phyloP scores from a whole-genome alignment of 2,113 vertebrate species.

The Alectura lathami region DNA sequence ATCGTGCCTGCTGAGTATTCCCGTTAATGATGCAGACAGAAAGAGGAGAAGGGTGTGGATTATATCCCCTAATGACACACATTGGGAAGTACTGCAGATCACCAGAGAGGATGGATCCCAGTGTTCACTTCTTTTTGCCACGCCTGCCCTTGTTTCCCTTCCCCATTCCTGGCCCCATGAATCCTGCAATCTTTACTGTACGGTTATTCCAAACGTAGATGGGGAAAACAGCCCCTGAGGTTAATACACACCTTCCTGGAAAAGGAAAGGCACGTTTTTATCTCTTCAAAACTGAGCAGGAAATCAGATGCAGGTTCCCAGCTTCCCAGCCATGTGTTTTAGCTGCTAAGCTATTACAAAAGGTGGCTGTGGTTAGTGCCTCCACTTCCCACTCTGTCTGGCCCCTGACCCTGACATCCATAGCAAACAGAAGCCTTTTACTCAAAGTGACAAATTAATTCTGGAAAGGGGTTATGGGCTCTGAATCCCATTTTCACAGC shows the following conservation, averaged over 20 bases:
- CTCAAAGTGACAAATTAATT: slow-evolving; percentile 7
- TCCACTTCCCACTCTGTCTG: not conserved
- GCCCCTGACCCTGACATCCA: slow-evolving; percentile 5
- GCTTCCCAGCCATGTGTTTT: not conserved
- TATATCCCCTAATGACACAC: not conserved
- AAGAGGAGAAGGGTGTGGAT: not conserved
- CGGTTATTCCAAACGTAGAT: not conserved
- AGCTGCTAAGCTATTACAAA: not conserved
- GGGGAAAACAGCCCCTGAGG: not conserved
- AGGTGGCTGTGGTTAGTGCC: not conserved
- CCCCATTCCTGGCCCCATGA: not conserved
- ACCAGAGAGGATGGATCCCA: rapidly evolving
- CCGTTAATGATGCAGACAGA: not conserved
- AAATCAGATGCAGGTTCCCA: not conserved
- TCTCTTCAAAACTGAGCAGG: not conserved
- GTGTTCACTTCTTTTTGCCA: not conserved
- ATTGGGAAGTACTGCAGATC: not conserved
- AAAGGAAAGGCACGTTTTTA: not conserved
- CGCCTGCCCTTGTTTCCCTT: not conserved
- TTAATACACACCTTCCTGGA: not conserved
- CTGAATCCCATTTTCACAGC: slow-evolving; percentile 41
- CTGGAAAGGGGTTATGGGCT: not conserved
- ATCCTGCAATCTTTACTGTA: not conserved
- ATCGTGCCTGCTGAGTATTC: not conserved
- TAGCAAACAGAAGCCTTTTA: slow-evolving; percentile 1